Evolutionary conservation across 1,140 invertebrate species (phyloP), one percentile per base, ranked within the genome.

Genomic region (Idris sp.): DNA sequence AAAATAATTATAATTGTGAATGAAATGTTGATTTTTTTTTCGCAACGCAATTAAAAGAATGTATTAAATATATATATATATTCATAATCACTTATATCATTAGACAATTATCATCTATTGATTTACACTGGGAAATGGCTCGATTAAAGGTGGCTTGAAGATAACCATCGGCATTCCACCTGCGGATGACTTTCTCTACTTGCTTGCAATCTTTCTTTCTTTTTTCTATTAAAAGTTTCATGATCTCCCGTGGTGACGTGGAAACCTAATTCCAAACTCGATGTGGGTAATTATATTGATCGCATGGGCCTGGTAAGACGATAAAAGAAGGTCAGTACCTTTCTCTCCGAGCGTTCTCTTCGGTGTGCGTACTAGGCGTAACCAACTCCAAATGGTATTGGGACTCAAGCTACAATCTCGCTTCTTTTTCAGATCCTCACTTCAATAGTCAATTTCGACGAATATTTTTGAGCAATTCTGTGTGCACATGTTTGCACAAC

Each of bases 311-410:
- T 69, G 77, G 61, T 48, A 76, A 77, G 43, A 75, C 76, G 68
- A 69, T 67, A 77, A 82, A 84, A 83, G 77, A 80, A 82, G 81
- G 81, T 84, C 82, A 77, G 65, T 78, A 81, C 81, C 83, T 84
- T 83, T 84, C 81, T 81, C 81, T 77, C 72, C 16, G 68, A 69
- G 68, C 58, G 53, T 56, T 49, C 56, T 76, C 48, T 43, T n/a
- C 56, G 25, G 19, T 15, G 41, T 72, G 62, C 64, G 67, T 51
- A 46, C 48, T 58, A 76, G 78, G 78, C 65, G 73, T 64, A 72
- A 69, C 49, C 69, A 35, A 51, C 25, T 54, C 40, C 5, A 14
- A 62, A 67, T 54, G 51, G 41, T 59, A 58, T 54, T 61, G 56
- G n/a, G n/a, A n/a, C n/a, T n/a, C n/a, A n/a, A n/a, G n/a, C n/a